Evolutionary conservation across 2,113 vertebrate genomes (phyloP).

Genomic region (Mobula birostris): DNA sequence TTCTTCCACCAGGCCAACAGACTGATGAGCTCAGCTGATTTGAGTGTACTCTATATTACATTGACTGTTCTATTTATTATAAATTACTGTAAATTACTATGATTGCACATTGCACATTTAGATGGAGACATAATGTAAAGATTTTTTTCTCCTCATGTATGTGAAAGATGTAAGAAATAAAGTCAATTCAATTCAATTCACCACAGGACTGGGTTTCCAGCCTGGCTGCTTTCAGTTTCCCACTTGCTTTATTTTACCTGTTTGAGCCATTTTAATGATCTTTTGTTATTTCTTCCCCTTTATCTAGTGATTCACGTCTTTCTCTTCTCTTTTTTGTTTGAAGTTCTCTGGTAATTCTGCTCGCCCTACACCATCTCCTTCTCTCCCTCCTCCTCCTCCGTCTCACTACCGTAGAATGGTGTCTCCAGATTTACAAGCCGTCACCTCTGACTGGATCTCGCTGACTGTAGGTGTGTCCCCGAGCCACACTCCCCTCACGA

Average conservation of each 20-base stretch:
- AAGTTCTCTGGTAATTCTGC: slow-evolving; percentile 54
- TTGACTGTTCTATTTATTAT: too few species aligned
- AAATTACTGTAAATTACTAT: too few species aligned
- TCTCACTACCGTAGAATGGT: slow-evolving; percentile 67
- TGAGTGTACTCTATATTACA: too few species aligned
- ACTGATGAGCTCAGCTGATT: too few species aligned
- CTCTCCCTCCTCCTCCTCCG: slow-evolving; percentile 75
- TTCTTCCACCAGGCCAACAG: too few species aligned
- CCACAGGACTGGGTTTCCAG: too few species aligned
- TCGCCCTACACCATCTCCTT: slow-evolving; percentile 39
- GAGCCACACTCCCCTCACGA: slow-evolving; percentile 70
- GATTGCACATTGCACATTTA: too few species aligned
- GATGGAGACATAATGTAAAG: too few species aligned
- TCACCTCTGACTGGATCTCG: slow-evolving; percentile 97
- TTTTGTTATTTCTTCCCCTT: not conserved
- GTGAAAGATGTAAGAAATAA: too few species aligned
- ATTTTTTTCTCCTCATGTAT: too few species aligned
- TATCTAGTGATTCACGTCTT: slow-evolving; percentile 4
- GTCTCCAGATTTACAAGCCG: slow-evolving; percentile 85
- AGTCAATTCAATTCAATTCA: too few species aligned
- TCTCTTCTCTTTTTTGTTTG: slow-evolving; percentile 48
- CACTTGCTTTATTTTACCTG: not conserved
- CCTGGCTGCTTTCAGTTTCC: too few species aligned
- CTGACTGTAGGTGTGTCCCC: slow-evolving; percentile 82
- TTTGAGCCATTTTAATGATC: not conserved